A percentile compares a stretch with the other conserved stretches of the same genome.
Conservation (phyloP, 2,797 vertebrate species). For the Craterocephalus amniculus region DNA sequence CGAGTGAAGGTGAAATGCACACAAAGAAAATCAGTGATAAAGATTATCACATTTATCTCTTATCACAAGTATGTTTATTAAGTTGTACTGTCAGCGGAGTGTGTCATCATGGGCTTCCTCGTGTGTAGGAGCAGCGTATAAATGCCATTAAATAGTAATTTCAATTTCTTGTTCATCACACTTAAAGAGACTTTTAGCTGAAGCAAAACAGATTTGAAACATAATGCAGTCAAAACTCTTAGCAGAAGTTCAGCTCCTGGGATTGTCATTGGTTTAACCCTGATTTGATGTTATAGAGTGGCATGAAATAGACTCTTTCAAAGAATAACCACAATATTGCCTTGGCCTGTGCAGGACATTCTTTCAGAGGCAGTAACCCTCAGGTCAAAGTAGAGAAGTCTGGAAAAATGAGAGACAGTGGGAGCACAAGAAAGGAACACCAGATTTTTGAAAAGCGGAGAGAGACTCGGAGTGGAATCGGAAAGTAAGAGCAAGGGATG, state of each 20-base stretch:
- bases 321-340: conserved; percentile 69
- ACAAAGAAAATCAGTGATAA: conserved; percentile 13
- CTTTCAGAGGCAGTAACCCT: conserved; percentile 59
- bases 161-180: conserved; percentile 32
- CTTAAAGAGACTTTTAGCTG: conserved; percentile 32
- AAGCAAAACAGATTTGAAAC: conserved; percentile 44
- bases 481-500: conserved; percentile 33
- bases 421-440: conserved; percentile 44
- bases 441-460: conserved; percentile 58
- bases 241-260: conserved; percentile 36
- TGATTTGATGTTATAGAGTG: conserved; percentile 59
- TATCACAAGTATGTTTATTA: conserved; percentile 60
- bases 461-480: conserved; percentile 42
- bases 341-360: conserved; percentile 65
- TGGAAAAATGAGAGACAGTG: conserved; percentile 63
- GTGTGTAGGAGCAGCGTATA: conserved; percentile 34
- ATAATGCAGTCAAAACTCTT: conserved; percentile 43
- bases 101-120: conserved; percentile 43
- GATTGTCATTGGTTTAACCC: conserved; percentile 53
- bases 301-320: conserved; percentile 71
- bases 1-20: conserved; percentile 27
- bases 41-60: conserved; percentile 41
- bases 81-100: conserved; percentile 55
- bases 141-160: conserved; percentile 39
- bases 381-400: conserved; percentile 57